Conservation (phyloP, 2,888 invertebrate species). For the Apodemia duryi region DNA sequence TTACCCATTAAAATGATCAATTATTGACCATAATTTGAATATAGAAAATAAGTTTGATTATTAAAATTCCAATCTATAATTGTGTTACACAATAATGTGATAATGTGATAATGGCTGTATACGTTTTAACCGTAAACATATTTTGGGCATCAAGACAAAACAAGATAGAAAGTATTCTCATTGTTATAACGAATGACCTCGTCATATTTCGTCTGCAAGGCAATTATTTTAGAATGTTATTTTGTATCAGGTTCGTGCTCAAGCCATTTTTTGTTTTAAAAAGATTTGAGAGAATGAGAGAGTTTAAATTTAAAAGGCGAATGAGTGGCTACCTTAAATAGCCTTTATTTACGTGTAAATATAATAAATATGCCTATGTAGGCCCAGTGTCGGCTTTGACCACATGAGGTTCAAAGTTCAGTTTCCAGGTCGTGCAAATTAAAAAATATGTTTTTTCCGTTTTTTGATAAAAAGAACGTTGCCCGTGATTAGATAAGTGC, state of each 20-base stretch:
- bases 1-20: background rate
- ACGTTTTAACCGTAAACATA: background rate
- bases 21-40: background rate
- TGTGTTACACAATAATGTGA: background rate
- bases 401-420: too few species aligned
- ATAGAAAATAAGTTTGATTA: background rate
- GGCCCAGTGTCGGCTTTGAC: too few species aligned
- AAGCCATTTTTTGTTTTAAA: background rate
- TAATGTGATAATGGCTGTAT: conserved; percentile 7
- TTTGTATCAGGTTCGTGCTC: conserved; percentile 3
- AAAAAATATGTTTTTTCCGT: too few species aligned
- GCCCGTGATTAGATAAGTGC: too few species aligned
- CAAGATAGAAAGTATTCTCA: conserved; percentile 14
- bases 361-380: too few species aligned
- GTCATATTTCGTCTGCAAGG: conserved; percentile 11
- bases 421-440: too few species aligned
- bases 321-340: too few species aligned
- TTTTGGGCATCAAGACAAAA: conserved; percentile 8
- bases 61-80: conserved; percentile 4
- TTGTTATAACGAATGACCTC: conserved; percentile 12
- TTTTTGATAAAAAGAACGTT: too few species aligned
- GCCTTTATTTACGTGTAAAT: too few species aligned
- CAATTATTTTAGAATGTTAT: conserved; percentile 14
- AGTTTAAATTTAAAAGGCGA: background rate
- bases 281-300: conserved; percentile 2